Conservation (phyloP, 2,797 vertebrate genomes). For the Bryconaethiops microstoma region DNA sequence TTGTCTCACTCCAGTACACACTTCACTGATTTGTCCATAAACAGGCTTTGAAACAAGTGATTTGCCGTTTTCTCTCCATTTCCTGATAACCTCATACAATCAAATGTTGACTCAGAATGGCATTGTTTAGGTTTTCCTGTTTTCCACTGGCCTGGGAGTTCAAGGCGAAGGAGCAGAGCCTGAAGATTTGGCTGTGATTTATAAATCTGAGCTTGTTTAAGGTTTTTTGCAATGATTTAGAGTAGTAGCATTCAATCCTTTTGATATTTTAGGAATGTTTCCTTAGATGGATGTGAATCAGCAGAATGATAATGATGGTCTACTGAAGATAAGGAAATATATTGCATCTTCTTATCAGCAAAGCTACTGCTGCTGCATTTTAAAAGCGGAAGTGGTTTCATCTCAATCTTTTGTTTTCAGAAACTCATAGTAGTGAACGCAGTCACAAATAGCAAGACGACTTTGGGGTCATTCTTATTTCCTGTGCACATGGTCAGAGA, state of each 20-base stretch:
- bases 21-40: constrained; percentile 59
- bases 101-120: constrained; percentile 66
- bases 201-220: constrained; percentile 17
- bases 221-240: constrained; percentile 32
- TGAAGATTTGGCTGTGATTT: constrained; percentile 14
- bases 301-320: not conserved
- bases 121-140: constrained; percentile 82
- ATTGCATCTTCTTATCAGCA: constrained; percentile 16
- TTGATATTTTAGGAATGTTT: constrained; percentile 31
- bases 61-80: constrained; percentile 71
- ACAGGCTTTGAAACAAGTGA: constrained; percentile 51
- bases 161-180: constrained; percentile 1
- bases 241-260: not conserved
- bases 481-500: constrained; percentile 46
- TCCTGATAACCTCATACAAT: constrained; percentile 70
- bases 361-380: constrained; percentile 11
- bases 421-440: constrained; percentile 45
- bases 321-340: not conserved
- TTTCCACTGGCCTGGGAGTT: constrained; percentile 62
- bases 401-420: constrained; percentile 22
- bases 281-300: constrained; percentile 2
- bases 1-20: constrained; percentile 42
- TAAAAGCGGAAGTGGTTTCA: not conserved
- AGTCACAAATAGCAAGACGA: constrained; percentile 54
- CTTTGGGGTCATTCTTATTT: constrained; percentile 55